Percentiles rank a stretch among this genome's conserved stretches.
Conservation (phyloP, 2,888 invertebrate species). For the Noctuana brunneofusca region DNA sequence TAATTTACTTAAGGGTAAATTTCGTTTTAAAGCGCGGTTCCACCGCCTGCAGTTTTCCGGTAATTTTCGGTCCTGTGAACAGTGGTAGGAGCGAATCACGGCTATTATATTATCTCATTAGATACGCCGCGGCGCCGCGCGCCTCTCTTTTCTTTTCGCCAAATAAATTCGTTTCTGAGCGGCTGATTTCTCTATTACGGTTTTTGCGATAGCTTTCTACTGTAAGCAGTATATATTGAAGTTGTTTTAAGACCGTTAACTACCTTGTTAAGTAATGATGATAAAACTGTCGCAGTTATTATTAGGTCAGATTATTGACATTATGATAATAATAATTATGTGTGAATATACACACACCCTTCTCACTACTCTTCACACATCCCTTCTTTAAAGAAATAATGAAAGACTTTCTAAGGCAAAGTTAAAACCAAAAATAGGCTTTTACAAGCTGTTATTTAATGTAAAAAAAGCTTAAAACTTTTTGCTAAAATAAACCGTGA, state of each 20-base stretch:
- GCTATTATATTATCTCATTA: slow-evolving; percentile 82
- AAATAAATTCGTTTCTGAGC: slow-evolving; percentile 73
- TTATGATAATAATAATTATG: not conserved
- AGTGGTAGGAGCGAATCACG: slow-evolving; percentile 71
- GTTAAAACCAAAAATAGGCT: no score
- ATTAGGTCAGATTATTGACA: not conserved
- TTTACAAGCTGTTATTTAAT: not conserved
- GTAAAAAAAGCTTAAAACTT: not conserved
- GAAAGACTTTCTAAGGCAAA: no score
- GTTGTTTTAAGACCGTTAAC: not conserved
- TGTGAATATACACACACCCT: no score
- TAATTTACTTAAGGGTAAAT: slow-evolving; percentile 44
- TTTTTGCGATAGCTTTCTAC: slow-evolving; percentile 47
- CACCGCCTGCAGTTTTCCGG: slow-evolving; percentile 72
- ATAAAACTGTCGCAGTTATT: not conserved
- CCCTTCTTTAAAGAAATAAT: no score
- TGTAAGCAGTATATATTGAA: slow-evolving; percentile 6
- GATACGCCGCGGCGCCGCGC: slow-evolving; percentile 70
- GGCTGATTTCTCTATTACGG: slow-evolving; percentile 66
- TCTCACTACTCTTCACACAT: no score
- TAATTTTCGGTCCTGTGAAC: slow-evolving; percentile 73
- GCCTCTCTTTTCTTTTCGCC: slow-evolving; percentile 66
- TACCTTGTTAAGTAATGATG: not conserved
- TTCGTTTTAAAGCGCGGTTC: slow-evolving; percentile 44
- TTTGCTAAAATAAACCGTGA: not conserved